Evolutionary conservation across 1,140 invertebrate species (phyloP), one percentile per base, ranked within the genome.

Genomic region (Eulimnadia texana): DNA sequence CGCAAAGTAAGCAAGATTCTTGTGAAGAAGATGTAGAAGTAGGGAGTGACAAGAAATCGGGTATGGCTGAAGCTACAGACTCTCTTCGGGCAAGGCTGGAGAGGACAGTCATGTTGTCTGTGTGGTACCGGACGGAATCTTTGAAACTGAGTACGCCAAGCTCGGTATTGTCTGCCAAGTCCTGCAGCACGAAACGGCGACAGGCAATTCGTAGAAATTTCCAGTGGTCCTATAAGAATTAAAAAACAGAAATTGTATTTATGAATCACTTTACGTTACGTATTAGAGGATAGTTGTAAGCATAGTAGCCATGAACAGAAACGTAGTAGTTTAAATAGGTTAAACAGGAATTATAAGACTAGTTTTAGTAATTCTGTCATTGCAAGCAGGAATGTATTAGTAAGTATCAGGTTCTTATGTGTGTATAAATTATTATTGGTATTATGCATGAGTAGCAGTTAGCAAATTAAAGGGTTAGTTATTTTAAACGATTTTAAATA

Each of bases 121-220:
- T 24, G 67, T 72, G 50, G 73, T 73, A 61, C 73, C 74, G 20
- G 69, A 72, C 59, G 75, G 68, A 25, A 76, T 71, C 59, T 75
- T 67, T 54, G 19, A 64, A 61, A 20, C 63, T 54, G 33, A 65
- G 33, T 23, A 64, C 28, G 23, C 74, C 76, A 0, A 78, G 68
- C 70, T 79, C 77, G 1, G 74, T 73, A 63, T 74, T 74, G 20
- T 70, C 67, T 0, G 75, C 74, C 3, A 80, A 65, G 67, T 79
- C 76, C 55, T 77, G 74, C 23, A 77, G 70, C 19, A 77, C 75
- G 71, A 79, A 77, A 65, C 80, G 79, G 42, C 79, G 71, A 61
- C 80, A 73, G 2, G 79, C 79, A 29, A 73, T 71, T 52, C 79
- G 69, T 49, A 82, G 68, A 68, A 78, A 81, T 62, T 72, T 76